Evolutionary conservation across 2,888 invertebrate genomes (phyloP), one percentile per base, ranked within the genome.

Genomic region (Minunthozetes semirufus): DNA sequence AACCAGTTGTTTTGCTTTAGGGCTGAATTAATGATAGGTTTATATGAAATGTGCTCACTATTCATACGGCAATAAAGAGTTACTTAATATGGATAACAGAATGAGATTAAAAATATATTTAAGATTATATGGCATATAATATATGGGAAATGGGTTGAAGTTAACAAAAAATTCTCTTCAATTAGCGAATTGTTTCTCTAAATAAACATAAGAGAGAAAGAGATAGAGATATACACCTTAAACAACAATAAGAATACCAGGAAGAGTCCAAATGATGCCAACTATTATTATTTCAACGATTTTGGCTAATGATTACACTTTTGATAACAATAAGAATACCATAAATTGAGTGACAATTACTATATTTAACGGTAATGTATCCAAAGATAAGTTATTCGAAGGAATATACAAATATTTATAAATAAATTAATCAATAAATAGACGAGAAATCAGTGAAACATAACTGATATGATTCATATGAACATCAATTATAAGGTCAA

Each of bases 81-180:
- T 56, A 22, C 56, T 56, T 56, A 19, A 56, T 56, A 56, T 56
- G 56, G 56, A 56, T 25, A 19, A 25, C 19, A 56, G 56, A 56
- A 56, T 56, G 9, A 56, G 56, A 56, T 56, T 25, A 56, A 25
- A 56, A 56, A n/a, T 17, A 3, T 13, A 48, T 48, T 9, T 48
- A 17, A 48, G 13, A 48, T 48, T 9, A 9, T 42, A 42, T 42
- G 6, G 6, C 6, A 6, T 6, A 9, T 42, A 42, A 9, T 53
- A 53, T 56, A 56, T 56, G 56, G 56, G 56, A 56, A 56, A 56
- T 56, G 56, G 56, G 56, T 56, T 56, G 56, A 56, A n/a, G 22
- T 9, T 3, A 56, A 56, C n/a, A 25, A 17, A 50, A 19, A n/a
- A n/a, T n/a, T 50, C 19, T 5, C 19, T 50, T 50, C 50, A n/a